Conservation (phyloP, 2,888 invertebrate species). For the Adelphocoris suturalis region DNA sequence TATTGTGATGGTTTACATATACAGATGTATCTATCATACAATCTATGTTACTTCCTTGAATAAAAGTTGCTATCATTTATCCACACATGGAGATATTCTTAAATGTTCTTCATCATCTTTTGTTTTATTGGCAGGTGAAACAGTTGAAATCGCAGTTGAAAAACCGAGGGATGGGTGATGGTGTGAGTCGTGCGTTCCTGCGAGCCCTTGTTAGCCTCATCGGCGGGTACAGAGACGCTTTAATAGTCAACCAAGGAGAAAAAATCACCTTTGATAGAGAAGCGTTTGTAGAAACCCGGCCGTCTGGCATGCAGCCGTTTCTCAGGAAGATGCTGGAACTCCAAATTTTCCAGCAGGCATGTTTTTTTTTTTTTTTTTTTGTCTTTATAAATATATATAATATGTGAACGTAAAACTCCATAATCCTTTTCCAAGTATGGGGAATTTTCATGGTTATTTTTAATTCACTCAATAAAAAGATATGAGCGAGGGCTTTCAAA, state of each 20-base stretch:
- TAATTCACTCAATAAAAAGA: too few species aligned
- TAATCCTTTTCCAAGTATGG: too few species aligned
- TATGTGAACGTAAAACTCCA: too few species aligned
- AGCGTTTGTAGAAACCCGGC: slow-evolving; percentile 92
- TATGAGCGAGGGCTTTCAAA: too few species aligned
- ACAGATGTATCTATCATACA: too few species aligned
- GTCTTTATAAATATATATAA: too few species aligned
- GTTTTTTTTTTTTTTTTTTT: not conserved
- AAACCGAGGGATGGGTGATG: slow-evolving; percentile 91
- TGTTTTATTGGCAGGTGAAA: slow-evolving; percentile 81
- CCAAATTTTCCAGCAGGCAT: slow-evolving; percentile 89
- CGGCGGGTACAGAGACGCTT: slow-evolving; percentile 95
- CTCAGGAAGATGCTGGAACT: slow-evolving; percentile 93
- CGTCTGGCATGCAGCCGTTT: slow-evolving; percentile 91
- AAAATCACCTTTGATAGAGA: slow-evolving; percentile 91
- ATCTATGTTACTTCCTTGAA: too few species aligned
- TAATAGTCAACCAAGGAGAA: slow-evolving; percentile 86
- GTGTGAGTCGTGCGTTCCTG: slow-evolving; percentile 94
- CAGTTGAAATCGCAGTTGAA: slow-evolving; percentile 88
- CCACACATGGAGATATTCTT: too few species aligned
- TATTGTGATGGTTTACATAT: too few species aligned
- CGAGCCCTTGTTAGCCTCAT: slow-evolving; percentile 94
- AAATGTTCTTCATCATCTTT: too few species aligned
- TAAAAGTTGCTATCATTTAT: too few species aligned
- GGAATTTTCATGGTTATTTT: too few species aligned